Evolutionary conservation across 2,888 invertebrate species (phyloP).

Genomic region (Trissoscelio sp.): DNA sequence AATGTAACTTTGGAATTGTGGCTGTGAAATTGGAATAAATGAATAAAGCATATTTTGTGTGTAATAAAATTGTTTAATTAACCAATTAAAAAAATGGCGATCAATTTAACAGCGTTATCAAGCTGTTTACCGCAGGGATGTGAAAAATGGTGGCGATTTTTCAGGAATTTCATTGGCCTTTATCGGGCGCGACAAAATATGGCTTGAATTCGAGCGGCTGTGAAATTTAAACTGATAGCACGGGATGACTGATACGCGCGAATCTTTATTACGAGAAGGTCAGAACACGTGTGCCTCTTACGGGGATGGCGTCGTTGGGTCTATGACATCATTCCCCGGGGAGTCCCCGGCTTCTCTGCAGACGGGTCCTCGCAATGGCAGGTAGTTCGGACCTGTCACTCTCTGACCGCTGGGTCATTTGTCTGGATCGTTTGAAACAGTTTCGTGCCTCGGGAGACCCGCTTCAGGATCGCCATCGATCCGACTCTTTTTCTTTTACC

Average conservation of each 20-base stretch:
- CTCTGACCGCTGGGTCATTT: slow-evolving; percentile 80
- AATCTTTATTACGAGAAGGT: slow-evolving; percentile 72
- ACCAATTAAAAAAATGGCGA: background rate
- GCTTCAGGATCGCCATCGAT: slow-evolving; percentile 51
- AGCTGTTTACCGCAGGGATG: slow-evolving; percentile 13
- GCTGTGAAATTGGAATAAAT: no score
- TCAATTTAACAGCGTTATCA: slow-evolving; percentile 14
- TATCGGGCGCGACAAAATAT: slow-evolving; percentile 38
- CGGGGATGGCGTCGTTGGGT: slow-evolving; percentile 47
- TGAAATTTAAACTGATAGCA: slow-evolving; percentile 57
- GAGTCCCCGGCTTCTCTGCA: slow-evolving; percentile 43
- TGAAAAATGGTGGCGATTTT: slow-evolving; percentile 26
- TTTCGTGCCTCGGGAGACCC: slow-evolving; percentile 70
- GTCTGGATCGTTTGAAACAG: slow-evolving; percentile 79
- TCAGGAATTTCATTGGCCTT: slow-evolving; percentile 42
- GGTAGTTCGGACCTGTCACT: slow-evolving; percentile 80
- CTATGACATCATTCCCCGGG: slow-evolving; percentile 67
- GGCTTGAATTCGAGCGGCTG: slow-evolving; percentile 29
- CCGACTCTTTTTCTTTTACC: slow-evolving; percentile 1
- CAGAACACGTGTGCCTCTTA: slow-evolving; percentile 51
- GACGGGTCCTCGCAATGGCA: slow-evolving; percentile 71
- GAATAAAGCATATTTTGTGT: no score
- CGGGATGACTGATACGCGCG: slow-evolving; percentile 63
- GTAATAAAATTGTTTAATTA: background rate
- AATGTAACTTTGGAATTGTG: no score